Base-by-base conservation (phyloP, 2,113 vertebrate species). In the Brachyhypopomus occidentalis region DNA sequence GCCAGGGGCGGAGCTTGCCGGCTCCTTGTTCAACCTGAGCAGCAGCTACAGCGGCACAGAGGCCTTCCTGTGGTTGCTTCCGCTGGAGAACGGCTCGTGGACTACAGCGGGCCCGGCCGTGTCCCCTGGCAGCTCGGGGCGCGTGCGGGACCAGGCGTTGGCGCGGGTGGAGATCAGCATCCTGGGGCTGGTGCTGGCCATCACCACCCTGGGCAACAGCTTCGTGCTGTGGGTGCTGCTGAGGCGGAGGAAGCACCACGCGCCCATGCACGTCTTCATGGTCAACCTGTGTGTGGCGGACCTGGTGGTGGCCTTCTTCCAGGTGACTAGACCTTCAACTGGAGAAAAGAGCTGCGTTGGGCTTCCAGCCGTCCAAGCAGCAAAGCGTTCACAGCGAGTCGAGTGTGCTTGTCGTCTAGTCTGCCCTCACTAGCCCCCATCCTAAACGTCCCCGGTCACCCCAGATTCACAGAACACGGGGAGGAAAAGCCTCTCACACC, bases 231-330 rank as follows among this genome's bases (percentile, higher is more conserved):
- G 90, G 73, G 94, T 92, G 27, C 83, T 96, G 38, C 87, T 89
- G 0, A 89, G 92, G 75, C 85, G 86, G 87, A 88, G 90, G 9
- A 92, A 88, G 62, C 91, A 83, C 60, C 92, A 92, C 72, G 93
- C 93, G 3, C 95, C 94, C 8, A 95, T 96, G 90, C 95, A 96
- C 41, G 89, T 93, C 84, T 96, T 95, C 90, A 95, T 97, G 73
- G 84, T 93, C 78, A 95, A 97, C 90, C 92, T 96, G 69, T 96
- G 95, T 77, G 81, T 96, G 86, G 95, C 96, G 0, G 96, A 97
- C 88, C 91, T 97, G 87, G 93, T 92, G 1, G 96, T 96, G 83
- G 95, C 95, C 1, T 89, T 96, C 71, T 96, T 96, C 88, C 95
- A 95, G 92, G 92, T 93, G 81, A 82, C 16, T 19, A 8, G 45